Base-by-base conservation (phyloP, 2,888 invertebrate species). In the Phengaris arion region DNA sequence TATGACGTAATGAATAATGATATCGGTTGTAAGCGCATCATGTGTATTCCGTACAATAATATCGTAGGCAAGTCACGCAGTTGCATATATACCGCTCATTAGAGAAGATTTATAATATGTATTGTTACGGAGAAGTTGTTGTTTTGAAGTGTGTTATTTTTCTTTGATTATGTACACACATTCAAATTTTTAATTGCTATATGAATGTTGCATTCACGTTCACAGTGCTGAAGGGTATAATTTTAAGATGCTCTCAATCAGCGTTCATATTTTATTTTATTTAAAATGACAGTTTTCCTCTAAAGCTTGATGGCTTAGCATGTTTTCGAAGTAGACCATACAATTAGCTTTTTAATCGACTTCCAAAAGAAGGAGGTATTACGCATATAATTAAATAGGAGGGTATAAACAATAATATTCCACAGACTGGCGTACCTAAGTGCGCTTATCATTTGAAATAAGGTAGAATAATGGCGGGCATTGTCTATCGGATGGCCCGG, bases 401-500 rank as follows among this genome's bases (percentile, higher is more conserved):
- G 7, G 59, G 59, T 3, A n/a, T 13, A n/a, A 57, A n/a, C 15
- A 57, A 57, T 15, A 57, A 57, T 15, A 55, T 55, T 55, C n/a
- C 55, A 55, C 6, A 59, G 7, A 6, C n/a, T 15, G 15, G 8
- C 46, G 48, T 15, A 3, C 6, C 51, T 51, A n/a, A 69, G 12
- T 52, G 52, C 48, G 52, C 22, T 52, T 70, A 70, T 70, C 52
- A 46, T 52, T 10, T 22, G 70, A 48, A 22, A 72, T 51, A 52
- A 7, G 70, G 70, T 51, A 12, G 52, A 8, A 72, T 74, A 68
- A 74, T 68, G 55, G 74, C 54, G 45, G 8, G 68, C 51, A 74
- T 74, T 68, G 68, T 55, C 55, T 75, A 75, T 69, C 68, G 46
- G 54, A 75, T 69, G 68, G 46, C 48, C 54, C 69, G 46, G 15